phyloP scores from a whole-genome alignment of 2,888 invertebrate genomes.

The Habroteleia sp. region DNA sequence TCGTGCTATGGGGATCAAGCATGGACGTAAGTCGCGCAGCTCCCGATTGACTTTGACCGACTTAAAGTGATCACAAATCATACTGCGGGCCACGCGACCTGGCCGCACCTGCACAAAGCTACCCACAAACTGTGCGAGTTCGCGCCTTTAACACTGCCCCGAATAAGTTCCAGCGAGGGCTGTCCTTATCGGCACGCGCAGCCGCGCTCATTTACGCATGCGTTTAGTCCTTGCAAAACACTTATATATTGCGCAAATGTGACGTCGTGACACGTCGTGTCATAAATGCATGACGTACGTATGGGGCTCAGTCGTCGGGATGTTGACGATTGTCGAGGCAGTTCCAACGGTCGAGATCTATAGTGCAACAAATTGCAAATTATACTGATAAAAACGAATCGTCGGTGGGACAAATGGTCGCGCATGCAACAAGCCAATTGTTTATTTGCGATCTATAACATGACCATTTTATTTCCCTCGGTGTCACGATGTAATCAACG shows the following conservation, averaged over 20 bases:
- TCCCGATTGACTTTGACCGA: constrained; percentile 36
- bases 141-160: constrained; percentile 70
- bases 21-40: constrained; percentile 3
- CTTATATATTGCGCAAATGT: constrained; percentile 50
- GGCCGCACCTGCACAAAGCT: constrained; percentile 51
- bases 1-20: constrained; percentile 9
- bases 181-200: constrained; percentile 60
- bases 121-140: constrained; percentile 69
- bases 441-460: too few species aligned
- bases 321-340: too few species aligned
- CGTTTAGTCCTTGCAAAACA: constrained; percentile 34
- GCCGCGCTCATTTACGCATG: constrained; percentile 60
- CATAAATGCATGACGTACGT: constrained; percentile 56
- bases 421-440: too few species aligned
- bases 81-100: constrained; percentile 12
- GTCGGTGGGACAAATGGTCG: too few species aligned
- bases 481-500: too few species aligned
- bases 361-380: too few species aligned
- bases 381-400: too few species aligned
- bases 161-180: constrained; percentile 52
- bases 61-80: constrained; percentile 20
- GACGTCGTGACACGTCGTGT: constrained; percentile 38
- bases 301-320: too few species aligned
- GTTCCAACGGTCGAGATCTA: too few species aligned
- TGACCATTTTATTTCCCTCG: too few species aligned